phyloP scores from a whole-genome alignment of 2,888 invertebrate species.

The Brachylomia viminalis region DNA sequence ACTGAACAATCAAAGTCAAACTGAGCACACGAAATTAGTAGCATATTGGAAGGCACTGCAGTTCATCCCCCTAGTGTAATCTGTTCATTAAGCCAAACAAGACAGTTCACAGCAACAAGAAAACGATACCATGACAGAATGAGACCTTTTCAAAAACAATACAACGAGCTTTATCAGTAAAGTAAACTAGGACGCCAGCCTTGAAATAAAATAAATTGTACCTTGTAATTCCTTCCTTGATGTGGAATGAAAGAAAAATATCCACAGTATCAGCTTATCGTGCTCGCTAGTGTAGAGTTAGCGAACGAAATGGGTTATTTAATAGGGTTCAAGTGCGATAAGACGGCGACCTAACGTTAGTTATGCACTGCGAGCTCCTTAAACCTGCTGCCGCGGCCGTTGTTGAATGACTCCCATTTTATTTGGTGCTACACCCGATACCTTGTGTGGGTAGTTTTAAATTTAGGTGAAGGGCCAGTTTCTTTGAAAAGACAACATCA shows the following conservation, averaged over 20 bases:
- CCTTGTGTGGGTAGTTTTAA: constrained; percentile 23
- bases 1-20: neutral
- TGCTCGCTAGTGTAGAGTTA: constrained; percentile 54
- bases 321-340: constrained; percentile 66
- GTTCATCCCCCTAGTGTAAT: neutral
- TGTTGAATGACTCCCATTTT: constrained; percentile 52
- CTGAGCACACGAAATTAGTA: neutral
- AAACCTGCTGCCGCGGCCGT: constrained; percentile 30
- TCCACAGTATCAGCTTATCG: constrained; percentile 61
- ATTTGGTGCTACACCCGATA: constrained; percentile 45
- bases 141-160: constrained; percentile 50
- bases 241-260: constrained; percentile 66
- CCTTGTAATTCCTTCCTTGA: constrained; percentile 56
- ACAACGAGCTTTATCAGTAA: constrained; percentile 50
- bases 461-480: constrained; percentile 24
- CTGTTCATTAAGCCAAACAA: neutral
- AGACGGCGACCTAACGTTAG: constrained; percentile 58
- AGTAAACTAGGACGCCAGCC: constrained; percentile 32
- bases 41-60: neutral
- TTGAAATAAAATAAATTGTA: constrained; percentile 55
- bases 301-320: constrained; percentile 65
- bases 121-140: constrained; percentile 5
- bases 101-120: constrained; percentile 13
- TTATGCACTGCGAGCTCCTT: constrained; percentile 60
- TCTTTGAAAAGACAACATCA: neutral